Conservation (phyloP, 1,140 invertebrate species). For the Drosophila takahashii region DNA sequence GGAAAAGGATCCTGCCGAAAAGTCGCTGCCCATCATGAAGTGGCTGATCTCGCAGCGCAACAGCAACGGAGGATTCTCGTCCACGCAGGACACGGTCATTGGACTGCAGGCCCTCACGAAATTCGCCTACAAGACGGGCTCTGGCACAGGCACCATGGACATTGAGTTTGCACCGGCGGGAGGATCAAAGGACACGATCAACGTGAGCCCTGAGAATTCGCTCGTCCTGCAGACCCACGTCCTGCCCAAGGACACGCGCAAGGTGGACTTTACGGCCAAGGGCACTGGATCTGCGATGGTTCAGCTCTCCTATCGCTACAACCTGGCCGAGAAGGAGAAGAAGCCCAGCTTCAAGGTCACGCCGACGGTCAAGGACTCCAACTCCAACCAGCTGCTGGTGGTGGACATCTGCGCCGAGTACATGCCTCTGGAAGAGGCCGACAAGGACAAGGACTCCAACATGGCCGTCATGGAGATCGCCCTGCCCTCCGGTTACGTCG, state of each 20-base stretch:
- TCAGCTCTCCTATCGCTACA: conserved; percentile 92
- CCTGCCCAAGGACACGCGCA: conserved; percentile 59
- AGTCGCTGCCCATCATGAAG: conserved; percentile 87
- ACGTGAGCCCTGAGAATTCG: conserved; percentile 83
- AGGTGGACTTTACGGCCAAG: conserved; percentile 87
- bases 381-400: conserved; percentile 89
- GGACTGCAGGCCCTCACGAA: conserved; percentile 88
- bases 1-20: conserved; percentile 86
- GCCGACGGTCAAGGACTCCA: conserved; percentile 90
- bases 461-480: conserved; percentile 96
- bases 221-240: conserved; percentile 85
- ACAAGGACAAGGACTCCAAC: conserved; percentile 87
- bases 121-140: conserved; percentile 85
- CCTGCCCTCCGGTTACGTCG: conserved; percentile 93
- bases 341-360: conserved; percentile 92
- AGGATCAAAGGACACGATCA: conserved; percentile 75
- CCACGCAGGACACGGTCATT: conserved; percentile 89
- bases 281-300: conserved; percentile 92
- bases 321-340: conserved; percentile 92
- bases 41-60: conserved; percentile 92
- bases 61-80: conserved; percentile 91
- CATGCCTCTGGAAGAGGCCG: conserved; percentile 40
- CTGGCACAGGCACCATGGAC: conserved; percentile 65
- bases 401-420: conserved; percentile 90
- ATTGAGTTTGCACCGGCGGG: conserved; percentile 57